Base-by-base conservation (phyloP, 2,888 invertebrate genomes). In the Macropis europaea region DNA sequence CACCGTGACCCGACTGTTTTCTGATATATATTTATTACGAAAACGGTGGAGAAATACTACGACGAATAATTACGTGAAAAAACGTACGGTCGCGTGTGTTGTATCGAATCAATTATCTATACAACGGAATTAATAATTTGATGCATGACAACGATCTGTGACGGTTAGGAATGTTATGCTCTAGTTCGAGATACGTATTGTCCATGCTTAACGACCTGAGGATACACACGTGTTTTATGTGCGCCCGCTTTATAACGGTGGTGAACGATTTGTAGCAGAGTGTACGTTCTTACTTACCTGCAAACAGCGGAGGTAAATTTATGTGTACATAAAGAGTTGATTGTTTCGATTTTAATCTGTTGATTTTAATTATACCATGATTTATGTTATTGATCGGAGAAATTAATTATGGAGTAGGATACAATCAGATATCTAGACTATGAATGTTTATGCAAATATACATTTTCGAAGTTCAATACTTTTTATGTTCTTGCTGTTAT, bases 121-220 rank as follows among this genome's bases (percentile, higher is more conserved):
- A 48, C 42, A n/a, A 50, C 9, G 48, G 9, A 5, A 32, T 60
- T 38, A 43, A 66, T 52, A 28, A 64, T 53, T 63, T 59, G 54
- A 60, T 32, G 42, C 24, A 43, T 7, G 30, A 19, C 15, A 50
- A 54, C 48, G 6, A 54, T 42, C 26, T 26, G 19, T n/a, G 24
- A n/a, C 30, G 30, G 32, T 45, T 61, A n/a, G 32, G 50, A 45
- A 4, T 38, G 50, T 26, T 24, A 59, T 53, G 59, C 69, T 70
- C 62, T 48, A 70, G 40, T 63, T 73, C 54, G 22, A n/a, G n/a
- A 36, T 26, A 26, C 26, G 40, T 48, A 52, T 53, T 59, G 47
- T 59, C n/a, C 3, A 45, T 63, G 52, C 30, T 57, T 26, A 73
- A 59, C 61, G 56, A 40, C 36, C 32, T 54, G 67, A 45, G n/a